Evolutionary conservation across 1,140 invertebrate species (phyloP), one percentile per base, ranked within the genome.

Genomic region (Sycobia sp.): DNA sequence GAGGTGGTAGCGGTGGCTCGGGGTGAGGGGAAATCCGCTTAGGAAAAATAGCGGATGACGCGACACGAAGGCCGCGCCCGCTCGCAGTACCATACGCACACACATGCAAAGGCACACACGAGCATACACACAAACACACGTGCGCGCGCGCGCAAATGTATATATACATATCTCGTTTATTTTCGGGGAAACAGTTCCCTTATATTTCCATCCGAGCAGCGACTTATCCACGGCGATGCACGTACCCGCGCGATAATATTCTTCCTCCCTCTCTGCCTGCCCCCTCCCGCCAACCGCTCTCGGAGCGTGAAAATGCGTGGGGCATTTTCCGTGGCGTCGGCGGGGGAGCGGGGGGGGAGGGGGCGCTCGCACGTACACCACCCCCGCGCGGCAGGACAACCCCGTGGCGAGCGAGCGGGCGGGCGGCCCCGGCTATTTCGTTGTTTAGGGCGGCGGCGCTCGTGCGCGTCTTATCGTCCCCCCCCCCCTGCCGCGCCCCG

Each of bases 391-490:
- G 29, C 29, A n/a, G n/a, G n/a, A n/a, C 29, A 32, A 4, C 5
- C 29, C 5, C 11, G 11, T 11, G 29, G 29, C 29, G 29, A 11
- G 29, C 5, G 29, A 11, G 29, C 5, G 29, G 29, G 29, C 5
- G 18, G 1, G 27, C 29, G 7, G n/a, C n/a, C 0, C n/a, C 0
- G 9, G 43, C 32, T 41, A 56, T 56, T 49, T 22, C n/a, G 32
- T 55, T 55, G 60, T 49, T 41, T 46, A 25, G 50, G 29, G 18
- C 22, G 22, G 25, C 11, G n/a, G 60, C 50, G 38, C 41, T 47
- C 32, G 41, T 55, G 44, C 60, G 32, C 44, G 53, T 50, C 51
- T 56, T 62, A n/a, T n/a, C n/a, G n/a, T n/a, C n/a, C n/a, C n/a
- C n/a, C n/a, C n/a, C n/a, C n/a, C n/a, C n/a, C n/a, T n/a, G n/a